Evolutionary conservation across 2,797 vertebrate species (phyloP), one percentile per base, ranked within the genome.

Genomic region (Ctenosaura bakeri): DNA sequence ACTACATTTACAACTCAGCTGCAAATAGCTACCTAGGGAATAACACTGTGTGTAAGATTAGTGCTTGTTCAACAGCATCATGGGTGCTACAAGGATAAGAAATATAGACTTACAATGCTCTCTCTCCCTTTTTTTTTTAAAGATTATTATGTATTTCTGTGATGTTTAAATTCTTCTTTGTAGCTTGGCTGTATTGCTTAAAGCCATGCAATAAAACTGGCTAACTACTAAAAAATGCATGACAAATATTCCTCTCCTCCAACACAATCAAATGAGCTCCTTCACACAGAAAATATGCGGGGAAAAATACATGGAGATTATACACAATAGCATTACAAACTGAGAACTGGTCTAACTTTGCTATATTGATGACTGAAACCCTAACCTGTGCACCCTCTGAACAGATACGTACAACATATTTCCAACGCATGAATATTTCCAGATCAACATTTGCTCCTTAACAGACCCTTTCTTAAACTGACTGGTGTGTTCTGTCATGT

Each of bases 11-110:
- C 74, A 81, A 78, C 50, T 54, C 91, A 38, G 54, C 92, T 94
- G 92, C 87, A 91, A 93, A 93, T 50, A 93, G 83, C 24, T 86
- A 92, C 73, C 73, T 88, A 83, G 89, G 73, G 88, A 92, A 79
- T 71, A 95, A 92, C 29, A 93, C 92, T 69, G n/a, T 4, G 38
- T 4, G 59, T 87, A 73, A 92, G 89, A 93, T 64, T 93, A 38
- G 1, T 54, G 88, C 0, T 1, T 85, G 86, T 50, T 83, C 73
- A 52, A 69, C 6, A 91, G 50, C 24, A 86, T 10, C 35, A 87
- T 87, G 77, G 71, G 38, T 89, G 26, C 46, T 66, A 4, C 59
- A 85, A 89, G 71, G 14, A 73, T 74, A 84, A 92, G 94, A 92
- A 88, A 2, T 66, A 87, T n/a, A 87, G 59, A 79, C 59, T 64